Evolutionary conservation across 2,888 invertebrate genomes (phyloP).

Genomic region (Eristalinus sepulchralis): DNA sequence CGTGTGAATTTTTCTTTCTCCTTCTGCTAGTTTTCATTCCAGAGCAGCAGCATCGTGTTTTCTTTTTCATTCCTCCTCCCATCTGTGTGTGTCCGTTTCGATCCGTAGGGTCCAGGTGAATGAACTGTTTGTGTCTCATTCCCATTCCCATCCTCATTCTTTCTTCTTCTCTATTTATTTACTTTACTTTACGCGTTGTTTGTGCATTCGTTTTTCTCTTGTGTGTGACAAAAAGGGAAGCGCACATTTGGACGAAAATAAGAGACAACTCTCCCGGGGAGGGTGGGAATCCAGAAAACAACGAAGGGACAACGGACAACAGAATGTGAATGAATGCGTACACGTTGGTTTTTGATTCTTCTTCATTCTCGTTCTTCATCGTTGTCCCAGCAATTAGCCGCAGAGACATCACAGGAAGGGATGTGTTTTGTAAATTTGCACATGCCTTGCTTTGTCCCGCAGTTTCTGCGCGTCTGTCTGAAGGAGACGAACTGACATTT

Average conservation of each 20-base stretch:
- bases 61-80: constrained; percentile 13
- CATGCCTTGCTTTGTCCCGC: background rate
- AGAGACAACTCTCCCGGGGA: background rate
- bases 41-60: constrained; percentile 30
- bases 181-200: constrained; percentile 55
- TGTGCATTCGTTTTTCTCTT: constrained; percentile 10
- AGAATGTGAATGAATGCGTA: constrained; percentile 69
- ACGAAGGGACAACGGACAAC: constrained; percentile 14
- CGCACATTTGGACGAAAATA: constrained; percentile 51
- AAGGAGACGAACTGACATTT: constrained; percentile 25
- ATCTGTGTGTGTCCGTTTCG: constrained; percentile 45
- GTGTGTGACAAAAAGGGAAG: constrained; percentile 66
- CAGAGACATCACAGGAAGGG: constrained; percentile 29
- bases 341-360: constrained; percentile 22
- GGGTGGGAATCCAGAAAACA: background rate
- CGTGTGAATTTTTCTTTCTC: background rate
- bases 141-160: constrained; percentile 51
- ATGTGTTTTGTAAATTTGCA: constrained; percentile 27
- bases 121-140: constrained; percentile 43
- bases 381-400: constrained; percentile 54
- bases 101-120: constrained; percentile 45
- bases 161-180: constrained; percentile 55
- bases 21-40: background rate
- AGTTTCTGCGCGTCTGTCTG: constrained; percentile 4
- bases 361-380: constrained; percentile 20